phyloP scores from a whole-genome alignment of 2,113 vertebrate species.

The Diadophis punctatus region DNA sequence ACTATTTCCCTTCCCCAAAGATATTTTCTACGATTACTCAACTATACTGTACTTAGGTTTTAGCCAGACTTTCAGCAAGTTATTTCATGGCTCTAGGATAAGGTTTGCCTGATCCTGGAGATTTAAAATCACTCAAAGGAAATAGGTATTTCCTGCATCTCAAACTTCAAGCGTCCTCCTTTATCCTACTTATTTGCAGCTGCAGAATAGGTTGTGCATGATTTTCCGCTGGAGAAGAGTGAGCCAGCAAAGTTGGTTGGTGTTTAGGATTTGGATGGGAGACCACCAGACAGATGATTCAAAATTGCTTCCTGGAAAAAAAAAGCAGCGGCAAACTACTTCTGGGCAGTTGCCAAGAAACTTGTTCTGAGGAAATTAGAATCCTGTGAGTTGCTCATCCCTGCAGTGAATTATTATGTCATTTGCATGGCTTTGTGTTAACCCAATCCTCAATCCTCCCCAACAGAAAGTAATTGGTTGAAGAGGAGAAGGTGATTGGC shows the following conservation, averaged over 20 bases:
- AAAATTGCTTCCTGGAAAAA: background rate
- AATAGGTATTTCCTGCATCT: background rate
- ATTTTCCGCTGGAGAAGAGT: background rate
- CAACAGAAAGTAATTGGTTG: background rate
- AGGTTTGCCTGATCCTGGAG: background rate
- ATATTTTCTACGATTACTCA: background rate
- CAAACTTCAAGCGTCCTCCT: background rate
- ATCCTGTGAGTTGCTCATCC: background rate
- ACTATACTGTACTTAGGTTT: background rate
- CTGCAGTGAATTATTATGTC: background rate
- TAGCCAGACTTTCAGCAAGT: background rate
- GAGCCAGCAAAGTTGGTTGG: background rate
- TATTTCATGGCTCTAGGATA: background rate
- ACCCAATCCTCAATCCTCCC: background rate
- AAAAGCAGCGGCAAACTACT: background rate
- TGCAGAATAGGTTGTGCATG: background rate
- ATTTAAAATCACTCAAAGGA: background rate
- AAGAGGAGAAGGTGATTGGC: background rate
- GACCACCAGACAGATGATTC: background rate
- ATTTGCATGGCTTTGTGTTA: background rate
- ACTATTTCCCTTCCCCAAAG: background rate
- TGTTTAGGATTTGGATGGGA: background rate
- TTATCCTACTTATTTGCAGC: background rate
- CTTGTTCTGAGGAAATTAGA: background rate
- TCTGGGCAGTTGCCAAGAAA: background rate